phyloP scores from a whole-genome alignment of 2,797 vertebrate species.

The Xyrichtys novacula region DNA sequence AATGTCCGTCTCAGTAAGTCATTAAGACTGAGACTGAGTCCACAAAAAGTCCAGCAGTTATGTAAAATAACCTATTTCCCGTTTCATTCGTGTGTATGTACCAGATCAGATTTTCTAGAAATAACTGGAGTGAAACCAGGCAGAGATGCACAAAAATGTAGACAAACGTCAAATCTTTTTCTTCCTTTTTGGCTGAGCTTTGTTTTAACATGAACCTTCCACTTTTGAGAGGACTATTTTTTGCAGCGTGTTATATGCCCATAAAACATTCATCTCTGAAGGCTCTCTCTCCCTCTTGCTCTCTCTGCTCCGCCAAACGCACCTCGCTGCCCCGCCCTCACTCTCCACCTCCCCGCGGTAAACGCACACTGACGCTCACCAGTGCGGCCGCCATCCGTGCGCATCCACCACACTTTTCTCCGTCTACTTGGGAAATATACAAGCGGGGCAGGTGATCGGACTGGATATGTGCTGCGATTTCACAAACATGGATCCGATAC shows the following conservation, averaged over 20 bases:
- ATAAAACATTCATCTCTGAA: conserved; percentile 85
- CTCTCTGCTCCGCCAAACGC: conserved; percentile 51
- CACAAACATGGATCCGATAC: conserved; percentile 72
- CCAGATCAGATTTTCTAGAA: conserved; percentile 6
- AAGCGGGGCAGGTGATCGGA: conserved; percentile 52
- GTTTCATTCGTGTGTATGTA: neutral
- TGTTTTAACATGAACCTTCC: conserved; percentile 2
- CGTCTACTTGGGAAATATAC: conserved; percentile 67
- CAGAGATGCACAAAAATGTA: neutral
- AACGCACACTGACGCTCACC: conserved; percentile 71
- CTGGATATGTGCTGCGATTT: conserved; percentile 68
- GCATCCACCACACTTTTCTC: conserved; percentile 63
- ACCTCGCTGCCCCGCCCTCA: conserved; percentile 74
- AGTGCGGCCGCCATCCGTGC: conserved; percentile 72
- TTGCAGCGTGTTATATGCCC: conserved; percentile 76
- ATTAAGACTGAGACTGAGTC: conserved; percentile 37
- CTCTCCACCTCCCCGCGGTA: conserved; percentile 57
- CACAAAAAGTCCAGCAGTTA: conserved; percentile 25
- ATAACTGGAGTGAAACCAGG: conserved; percentile 17
- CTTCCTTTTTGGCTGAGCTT: neutral
- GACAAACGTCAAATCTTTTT: neutral
- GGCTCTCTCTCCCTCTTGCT: conserved; percentile 34
- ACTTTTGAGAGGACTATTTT: conserved; percentile 34
- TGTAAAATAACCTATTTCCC: neutral
- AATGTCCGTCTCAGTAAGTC: conserved; percentile 58